These are phyloP conservation scores for Bombycilla garrulus DNA, from an alignment of 2,113 vertebrate species.

Conservation along the genomic window DNA sequence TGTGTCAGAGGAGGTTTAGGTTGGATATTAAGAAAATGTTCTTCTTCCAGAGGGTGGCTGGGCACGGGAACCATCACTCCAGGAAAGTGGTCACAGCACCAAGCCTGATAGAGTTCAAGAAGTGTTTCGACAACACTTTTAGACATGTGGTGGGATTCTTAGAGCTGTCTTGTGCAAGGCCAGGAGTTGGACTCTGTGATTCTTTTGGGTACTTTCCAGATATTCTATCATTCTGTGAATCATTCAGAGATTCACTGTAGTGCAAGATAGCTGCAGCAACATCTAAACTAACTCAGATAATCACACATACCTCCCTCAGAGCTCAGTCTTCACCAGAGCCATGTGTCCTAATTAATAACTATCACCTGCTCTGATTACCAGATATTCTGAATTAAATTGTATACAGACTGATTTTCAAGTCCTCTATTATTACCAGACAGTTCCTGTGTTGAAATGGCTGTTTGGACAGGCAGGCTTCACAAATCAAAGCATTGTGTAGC, in stretches of 20 bases:
- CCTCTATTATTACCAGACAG: background rate
- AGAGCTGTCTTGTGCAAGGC: background rate
- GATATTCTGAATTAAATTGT: background rate
- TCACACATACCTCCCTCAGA: background rate
- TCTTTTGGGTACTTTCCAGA: background rate
- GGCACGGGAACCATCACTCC: background rate
- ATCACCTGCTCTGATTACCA: background rate
- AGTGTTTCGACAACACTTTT: background rate
- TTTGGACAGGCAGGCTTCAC: background rate
- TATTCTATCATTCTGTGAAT: too few species aligned
- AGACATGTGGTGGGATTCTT: background rate
- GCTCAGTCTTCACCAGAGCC: background rate
- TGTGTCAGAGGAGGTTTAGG: background rate
- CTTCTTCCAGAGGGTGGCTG: background rate
- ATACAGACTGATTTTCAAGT: slow-evolving; percentile 6
- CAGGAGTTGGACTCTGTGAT: background rate
- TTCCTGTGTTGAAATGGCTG: background rate
- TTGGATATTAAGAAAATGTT: background rate
- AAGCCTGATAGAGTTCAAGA: background rate
- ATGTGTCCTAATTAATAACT: background rate
- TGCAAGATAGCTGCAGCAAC: background rate
- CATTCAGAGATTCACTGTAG: background rate
- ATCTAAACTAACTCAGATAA: background rate
- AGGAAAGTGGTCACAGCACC: background rate
- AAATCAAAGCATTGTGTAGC: background rate